Conservation (phyloP, 2,888 invertebrate species). For the Platycheirus albimanus region DNA sequence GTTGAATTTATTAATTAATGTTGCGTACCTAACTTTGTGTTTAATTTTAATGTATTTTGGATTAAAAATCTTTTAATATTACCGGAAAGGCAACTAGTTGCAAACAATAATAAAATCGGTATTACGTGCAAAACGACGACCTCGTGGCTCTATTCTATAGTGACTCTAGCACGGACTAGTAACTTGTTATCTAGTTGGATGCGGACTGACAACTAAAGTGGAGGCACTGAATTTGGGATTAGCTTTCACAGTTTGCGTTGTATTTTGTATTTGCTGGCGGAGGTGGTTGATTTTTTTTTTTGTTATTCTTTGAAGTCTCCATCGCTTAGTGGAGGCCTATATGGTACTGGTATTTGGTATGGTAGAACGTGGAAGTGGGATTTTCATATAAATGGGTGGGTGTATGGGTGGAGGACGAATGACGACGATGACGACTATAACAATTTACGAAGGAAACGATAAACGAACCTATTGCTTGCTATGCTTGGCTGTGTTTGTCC, state of each 20-base stretch:
- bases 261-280: conserved; percentile 57
- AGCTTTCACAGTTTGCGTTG: conserved; percentile 70
- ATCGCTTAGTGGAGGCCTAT: conserved; percentile 33
- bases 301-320: conserved; percentile 40
- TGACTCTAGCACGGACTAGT: conserved; percentile 79
- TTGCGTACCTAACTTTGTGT: conserved; percentile 11
- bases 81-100: conserved; percentile 18
- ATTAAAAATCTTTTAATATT: not conserved
- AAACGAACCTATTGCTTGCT: not conserved
- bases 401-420: conserved; percentile 47
- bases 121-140: conserved; percentile 78
- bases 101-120: conserved; percentile 34
- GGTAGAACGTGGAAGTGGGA: conserved; percentile 3
- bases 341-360: conserved; percentile 17
- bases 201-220: conserved; percentile 82
- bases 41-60: no score
- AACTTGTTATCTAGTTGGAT: conserved; percentile 83
- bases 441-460: no score
- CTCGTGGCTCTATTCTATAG: conserved; percentile 82
- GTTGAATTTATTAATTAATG: not conserved
- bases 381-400: conserved; percentile 47
- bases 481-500: not conserved
- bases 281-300: conserved; percentile 48
- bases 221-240: conserved; percentile 73
- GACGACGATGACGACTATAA: not conserved